Evolutionary conservation across 2,113 vertebrate species (phyloP), one percentile per base, ranked within the genome.

Genomic region (Eclectus roratus): DNA sequence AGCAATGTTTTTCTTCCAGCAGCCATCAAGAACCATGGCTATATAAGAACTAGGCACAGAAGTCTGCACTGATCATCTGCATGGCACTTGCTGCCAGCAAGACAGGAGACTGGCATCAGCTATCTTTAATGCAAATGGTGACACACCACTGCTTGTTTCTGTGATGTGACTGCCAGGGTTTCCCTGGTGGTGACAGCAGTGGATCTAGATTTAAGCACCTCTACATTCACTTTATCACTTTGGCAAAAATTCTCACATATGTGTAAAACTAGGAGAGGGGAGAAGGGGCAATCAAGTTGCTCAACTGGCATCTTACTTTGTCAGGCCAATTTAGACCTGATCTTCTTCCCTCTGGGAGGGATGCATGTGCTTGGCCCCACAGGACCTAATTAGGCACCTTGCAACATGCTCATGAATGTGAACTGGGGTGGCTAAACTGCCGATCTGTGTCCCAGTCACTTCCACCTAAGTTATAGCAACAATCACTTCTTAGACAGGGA

Each of bases 221-320:
- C 35, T 56, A 20, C 20, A 6, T 53, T 74, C 55, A 52, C 17
- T 60, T 66, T n/a, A 58, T 35, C 43, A 43, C 29, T 65, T 70
- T 68, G 0, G 1, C 18, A 23, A 70, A 43, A 43, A 17, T 33
- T 60, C 35, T 37, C 41, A 11, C 15, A 5, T 33, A 24, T 33
- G 4, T 44, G 27, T 64, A 37, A 44, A 88, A 79, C 35, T 50
- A 10, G 31, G 12, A 79, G 39, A 55, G 17, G 11, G 7, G 4
- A 3, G 4, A n/a, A 39, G 23, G 21, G 46, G 1, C 4, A 37
- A 31, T 60, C 4, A 1, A 25, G 11, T 49, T 53, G 21, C 5
- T 9, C 13, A 37, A 35, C 15, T 33, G 72, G 20, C 33, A 47
- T 11, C 23, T 49, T 58, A 50, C 9, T n/a, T 53, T 39, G 31